phyloP scores from a whole-genome alignment of 2,888 invertebrate genomes.

The Polia nebulosa region DNA sequence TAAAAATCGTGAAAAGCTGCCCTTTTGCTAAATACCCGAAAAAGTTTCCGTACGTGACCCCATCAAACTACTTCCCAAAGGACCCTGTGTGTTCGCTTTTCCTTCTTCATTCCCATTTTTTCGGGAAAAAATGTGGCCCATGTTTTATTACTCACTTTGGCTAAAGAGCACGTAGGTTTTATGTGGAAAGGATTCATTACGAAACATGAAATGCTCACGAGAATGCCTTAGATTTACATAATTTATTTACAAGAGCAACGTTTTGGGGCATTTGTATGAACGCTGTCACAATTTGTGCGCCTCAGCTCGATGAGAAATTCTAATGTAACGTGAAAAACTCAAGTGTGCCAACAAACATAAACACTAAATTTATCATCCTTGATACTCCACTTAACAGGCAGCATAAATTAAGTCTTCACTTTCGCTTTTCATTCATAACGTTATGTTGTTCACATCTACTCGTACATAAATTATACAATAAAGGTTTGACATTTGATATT shows the following conservation, averaged over 20 bases:
- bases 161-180: slow-evolving; percentile 76
- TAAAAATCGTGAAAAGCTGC: slow-evolving; percentile 76
- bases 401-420: background rate
- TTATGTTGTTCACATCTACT: background rate
- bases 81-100: slow-evolving; percentile 70
- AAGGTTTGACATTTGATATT: too few relatives aligned
- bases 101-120: slow-evolving; percentile 77
- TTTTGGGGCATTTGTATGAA: slow-evolving; percentile 52
- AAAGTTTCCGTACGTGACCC: slow-evolving; percentile 88
- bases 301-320: slow-evolving; percentile 27
- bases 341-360: slow-evolving; percentile 24
- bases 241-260: slow-evolving; percentile 69
- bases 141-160: slow-evolving; percentile 83
- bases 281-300: slow-evolving; percentile 53
- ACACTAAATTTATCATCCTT: slow-evolving; percentile 42
- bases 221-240: slow-evolving; percentile 73
- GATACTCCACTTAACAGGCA: slow-evolving; percentile 6
- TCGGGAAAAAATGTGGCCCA: slow-evolving; percentile 76
- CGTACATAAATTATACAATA: background rate
- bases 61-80: slow-evolving; percentile 79
- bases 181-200: slow-evolving; percentile 74
- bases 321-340: slow-evolving; percentile 31
- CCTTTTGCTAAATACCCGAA: slow-evolving; percentile 84
- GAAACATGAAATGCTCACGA: slow-evolving; percentile 69
- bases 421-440: background rate